phyloP scores from a whole-genome alignment of 1,140 invertebrate species.

The Grapholita molesta region DNA sequence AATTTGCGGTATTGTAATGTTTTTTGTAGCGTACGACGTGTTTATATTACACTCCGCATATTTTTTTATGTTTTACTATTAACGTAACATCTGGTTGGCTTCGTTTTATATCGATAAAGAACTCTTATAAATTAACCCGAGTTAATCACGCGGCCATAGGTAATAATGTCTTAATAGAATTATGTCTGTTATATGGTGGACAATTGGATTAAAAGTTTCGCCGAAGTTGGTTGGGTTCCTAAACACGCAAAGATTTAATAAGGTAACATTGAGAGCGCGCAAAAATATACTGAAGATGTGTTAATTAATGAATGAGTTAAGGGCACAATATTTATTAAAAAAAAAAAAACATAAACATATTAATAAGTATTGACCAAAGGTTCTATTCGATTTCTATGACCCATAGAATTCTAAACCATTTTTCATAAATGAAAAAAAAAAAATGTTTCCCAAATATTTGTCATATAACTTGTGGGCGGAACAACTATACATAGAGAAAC shows the following conservation, averaged over 20 bases:
- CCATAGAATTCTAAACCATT: too few relatives aligned
- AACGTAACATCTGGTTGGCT: neutral
- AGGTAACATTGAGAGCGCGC: neutral
- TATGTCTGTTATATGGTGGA: constrained; percentile 18
- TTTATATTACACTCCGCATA: neutral
- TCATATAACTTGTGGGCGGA: neutral
- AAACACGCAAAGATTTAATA: neutral
- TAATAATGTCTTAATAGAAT: constrained; percentile 21
- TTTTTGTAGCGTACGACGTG: too few relatives aligned
- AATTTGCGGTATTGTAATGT: constrained; percentile 2
- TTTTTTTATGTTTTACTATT: too few relatives aligned
- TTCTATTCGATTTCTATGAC: too few relatives aligned
- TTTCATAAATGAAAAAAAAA: too few relatives aligned
- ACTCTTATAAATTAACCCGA: neutral
- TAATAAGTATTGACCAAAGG: too few relatives aligned
- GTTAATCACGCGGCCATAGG: constrained; percentile 1
- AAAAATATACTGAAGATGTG: too few relatives aligned
- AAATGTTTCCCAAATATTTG: neutral
- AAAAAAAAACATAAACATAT: too few relatives aligned
- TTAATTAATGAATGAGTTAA: too few relatives aligned
- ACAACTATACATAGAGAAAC: neutral
- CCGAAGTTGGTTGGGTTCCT: constrained; percentile 50
- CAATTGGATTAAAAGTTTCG: constrained; percentile 58
- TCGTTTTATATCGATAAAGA: neutral
- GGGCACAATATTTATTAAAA: too few relatives aligned